Base-by-base conservation (phyloP, 1,140 invertebrate genomes). In the Diorhabda elongata region DNA sequence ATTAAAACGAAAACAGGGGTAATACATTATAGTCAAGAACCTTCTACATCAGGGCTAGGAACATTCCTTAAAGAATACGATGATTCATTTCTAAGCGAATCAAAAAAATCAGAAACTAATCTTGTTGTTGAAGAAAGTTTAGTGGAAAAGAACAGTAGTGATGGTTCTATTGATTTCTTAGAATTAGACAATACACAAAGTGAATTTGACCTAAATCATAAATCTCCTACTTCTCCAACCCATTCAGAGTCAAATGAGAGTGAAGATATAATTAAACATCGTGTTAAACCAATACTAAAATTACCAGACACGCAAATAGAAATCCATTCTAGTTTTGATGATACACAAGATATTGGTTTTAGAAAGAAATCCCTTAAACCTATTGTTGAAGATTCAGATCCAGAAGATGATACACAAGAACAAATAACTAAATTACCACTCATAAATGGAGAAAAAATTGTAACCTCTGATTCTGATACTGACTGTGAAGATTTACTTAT, bases 121-220 rank as follows among this genome's bases (percentile, higher is more conserved):
- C 3, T 26, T 7, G 63, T 63, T 42, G 67, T 58, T 7, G 67
- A 63, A 47, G 62, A 59, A 0, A 4, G 52, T 42, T 43, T 68
- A 7, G 61, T 60, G 60, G 71, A 72, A 52, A 59, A 64, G 11
- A 44, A 59, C 5, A 73, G 70, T 66, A 70, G 70, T 67, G 73
- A 72, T 61, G 26, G 26, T 26, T 74, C 73, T 58, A 66, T 72
- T 26, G 71, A 74, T 68, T 71, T 74, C 56, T 43, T 67, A 11
- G 70, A 64, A 52, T 70, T 69, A 64, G 61, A 69, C 62, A 67
- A 69, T 61, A 45, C 65, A 52, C 42, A 60, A 68, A 66, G 44
- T 58, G 43, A 1, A 65, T 58, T 56, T 44, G 6, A 6, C 6
- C 45, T 6, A 52, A 6, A 52, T 52, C 5, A 52, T 52, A 5